Evolutionary conservation across 2,888 invertebrate genomes (phyloP), one percentile per base, ranked within the genome.

Genomic region (Dicyrtoma fusca): DNA sequence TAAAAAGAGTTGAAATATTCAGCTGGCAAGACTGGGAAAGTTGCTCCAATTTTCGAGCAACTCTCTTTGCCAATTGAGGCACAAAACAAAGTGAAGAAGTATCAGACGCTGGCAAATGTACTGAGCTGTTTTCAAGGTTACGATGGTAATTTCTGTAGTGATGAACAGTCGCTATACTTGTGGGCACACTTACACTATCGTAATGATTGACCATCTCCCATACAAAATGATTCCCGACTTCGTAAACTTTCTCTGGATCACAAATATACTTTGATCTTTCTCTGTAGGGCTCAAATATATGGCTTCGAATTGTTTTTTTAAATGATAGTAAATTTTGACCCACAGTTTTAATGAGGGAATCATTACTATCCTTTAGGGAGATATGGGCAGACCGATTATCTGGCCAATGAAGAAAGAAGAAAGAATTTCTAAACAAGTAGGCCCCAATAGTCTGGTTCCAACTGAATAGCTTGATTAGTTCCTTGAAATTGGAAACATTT

Each of bases 181-280:
- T 87, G 0, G 93, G 92, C 13, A 94, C 92, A 81, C 94, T 94
- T 3, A 65, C n/a, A 1, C 53, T 72, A 57, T 81, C 81, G 79
- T 90, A 90, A 0, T 92, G 93, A 0, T 92, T 91, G 3, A 91
- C 87, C 81, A 93, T 92, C 83, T 95, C 94, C 95, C 95, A 95
- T 17, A 95, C 90, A 83, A 95, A 95, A 84, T 95, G 95, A 85
- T 95, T 95, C 1, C 95, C 95, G 17, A 94, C 91, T 84, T 95
- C 94, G 11, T 94, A 89, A 0, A 94, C 92, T 69, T 90, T 87
- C 77, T 91, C 90, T 10, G 95, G 94, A 76, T 90, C 87, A 82
- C 94, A 90, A 76, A 94, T 91, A 83, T 94, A 95, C 83, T 96
- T 95, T 77, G 94, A 94, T n/a, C n/a, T n/a, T n/a, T n/a, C n/a